Evolutionary conservation across 2,797 vertebrate genomes (phyloP).

Genomic region (Argyrosomus regius): DNA sequence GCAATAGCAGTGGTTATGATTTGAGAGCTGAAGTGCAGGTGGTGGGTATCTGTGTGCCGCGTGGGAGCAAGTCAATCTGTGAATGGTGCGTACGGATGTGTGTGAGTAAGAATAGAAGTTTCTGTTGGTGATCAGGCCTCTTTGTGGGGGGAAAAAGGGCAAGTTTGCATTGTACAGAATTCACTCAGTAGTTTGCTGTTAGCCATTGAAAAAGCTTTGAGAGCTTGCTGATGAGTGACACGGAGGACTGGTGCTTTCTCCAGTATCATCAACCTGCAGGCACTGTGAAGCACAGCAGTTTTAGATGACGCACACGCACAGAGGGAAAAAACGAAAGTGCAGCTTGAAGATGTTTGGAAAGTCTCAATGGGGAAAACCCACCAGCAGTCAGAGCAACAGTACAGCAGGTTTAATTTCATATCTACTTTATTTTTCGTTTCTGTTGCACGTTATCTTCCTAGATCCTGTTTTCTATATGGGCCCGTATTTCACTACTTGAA

Average conservation of each 20-base stretch:
- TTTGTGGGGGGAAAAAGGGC: background rate
- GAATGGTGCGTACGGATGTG: conserved; percentile 6
- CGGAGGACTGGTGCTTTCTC: conserved; percentile 13
- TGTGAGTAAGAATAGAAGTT: conserved; percentile 24
- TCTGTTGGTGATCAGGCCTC: conserved; percentile 9
- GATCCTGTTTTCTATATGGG: conserved; percentile 28
- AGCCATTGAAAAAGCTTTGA: conserved; percentile 9
- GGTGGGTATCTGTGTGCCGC: conserved; percentile 24
- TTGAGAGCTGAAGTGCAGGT: conserved; percentile 21
- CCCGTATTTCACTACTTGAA: conserved; percentile 18
- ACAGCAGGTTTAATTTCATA: conserved; percentile 9
- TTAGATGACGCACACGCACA: background rate
- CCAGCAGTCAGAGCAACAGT: background rate
- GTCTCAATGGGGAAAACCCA: conserved; percentile 34
- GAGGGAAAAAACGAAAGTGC: conserved; percentile 12
- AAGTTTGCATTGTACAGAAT: conserved; percentile 25
- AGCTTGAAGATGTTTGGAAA: conserved; percentile 16
- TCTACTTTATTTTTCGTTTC: conserved; percentile 1
- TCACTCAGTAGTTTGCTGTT: background rate
- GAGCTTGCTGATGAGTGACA: conserved; percentile 10
- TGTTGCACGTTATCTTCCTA: background rate
- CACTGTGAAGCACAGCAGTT: conserved; percentile 6
- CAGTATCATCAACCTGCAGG: conserved; percentile 9
- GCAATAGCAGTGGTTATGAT: conserved; percentile 23
- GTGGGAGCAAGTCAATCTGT: conserved; percentile 19